Conservation (phyloP, 1,140 invertebrate genomes). For the Stegodyphus mimosarum region DNA sequence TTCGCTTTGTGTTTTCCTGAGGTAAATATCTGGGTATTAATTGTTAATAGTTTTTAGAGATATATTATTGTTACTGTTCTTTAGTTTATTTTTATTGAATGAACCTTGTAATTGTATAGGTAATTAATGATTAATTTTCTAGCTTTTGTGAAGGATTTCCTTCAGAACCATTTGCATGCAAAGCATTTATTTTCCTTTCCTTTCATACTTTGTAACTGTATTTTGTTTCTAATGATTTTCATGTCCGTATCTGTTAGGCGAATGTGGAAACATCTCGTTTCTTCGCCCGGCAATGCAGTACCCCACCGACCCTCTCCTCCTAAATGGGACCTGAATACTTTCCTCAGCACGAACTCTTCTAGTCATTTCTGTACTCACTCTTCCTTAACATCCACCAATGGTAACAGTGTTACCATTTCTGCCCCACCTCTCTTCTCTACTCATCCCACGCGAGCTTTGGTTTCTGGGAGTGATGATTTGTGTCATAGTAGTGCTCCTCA, state of each 20-base stretch:
- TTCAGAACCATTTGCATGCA: no score
- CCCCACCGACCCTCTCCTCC: constrained; percentile 8
- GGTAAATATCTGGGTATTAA: no score
- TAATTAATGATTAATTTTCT: no score
- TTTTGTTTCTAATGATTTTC: no score
- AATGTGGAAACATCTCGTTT: constrained; percentile 43
- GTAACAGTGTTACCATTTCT: constrained; percentile 12
- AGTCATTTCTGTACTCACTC: not conserved
- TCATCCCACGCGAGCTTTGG: not conserved
- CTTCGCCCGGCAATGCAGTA: constrained; percentile 33
- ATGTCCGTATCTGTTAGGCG: not conserved
- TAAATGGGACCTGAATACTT: constrained; percentile 53
- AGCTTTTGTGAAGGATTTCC: no score
- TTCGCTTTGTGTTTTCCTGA: no score
- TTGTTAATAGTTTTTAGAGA: no score
- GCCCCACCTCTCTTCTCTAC: constrained; percentile 25
- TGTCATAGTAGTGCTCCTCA: constrained; percentile 33
- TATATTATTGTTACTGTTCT: no score
- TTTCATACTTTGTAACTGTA: no score
- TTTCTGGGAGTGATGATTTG: not conserved
- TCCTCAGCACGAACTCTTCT: constrained; percentile 26
- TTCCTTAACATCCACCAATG: constrained; percentile 14
- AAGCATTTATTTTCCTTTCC: no score
- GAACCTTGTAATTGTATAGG: no score
- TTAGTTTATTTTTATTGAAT: no score